Evolutionary conservation across 2,888 invertebrate species (phyloP).

Genomic region (Pseudococcus longispinus): DNA sequence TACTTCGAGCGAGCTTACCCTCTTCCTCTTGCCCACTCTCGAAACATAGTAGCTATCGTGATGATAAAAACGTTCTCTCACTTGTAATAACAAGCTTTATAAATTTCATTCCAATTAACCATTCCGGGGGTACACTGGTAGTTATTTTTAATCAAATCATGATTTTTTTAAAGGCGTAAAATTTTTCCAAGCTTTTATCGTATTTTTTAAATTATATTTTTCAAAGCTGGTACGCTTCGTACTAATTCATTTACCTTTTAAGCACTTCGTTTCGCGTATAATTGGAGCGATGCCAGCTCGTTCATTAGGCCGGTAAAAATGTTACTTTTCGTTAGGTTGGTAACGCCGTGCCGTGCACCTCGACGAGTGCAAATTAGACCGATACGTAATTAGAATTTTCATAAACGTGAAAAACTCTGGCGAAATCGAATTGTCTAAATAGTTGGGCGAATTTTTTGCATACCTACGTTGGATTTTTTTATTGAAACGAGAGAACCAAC

Average conservation of each 20-base stretch:
- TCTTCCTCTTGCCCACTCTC: background rate
- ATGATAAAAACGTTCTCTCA: background rate
- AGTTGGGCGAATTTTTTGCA: background rate
- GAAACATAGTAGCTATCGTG: background rate
- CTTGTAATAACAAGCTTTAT: background rate
- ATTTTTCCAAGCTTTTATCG: background rate
- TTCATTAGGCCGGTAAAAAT: slow-evolving; percentile 23
- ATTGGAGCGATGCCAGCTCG: slow-evolving; percentile 21
- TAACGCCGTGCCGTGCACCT: background rate
- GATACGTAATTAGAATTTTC: background rate
- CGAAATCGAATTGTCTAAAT: background rate
- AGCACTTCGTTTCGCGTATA: background rate
- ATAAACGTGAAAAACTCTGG: background rate
- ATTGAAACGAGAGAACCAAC: background rate
- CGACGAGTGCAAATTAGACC: background rate
- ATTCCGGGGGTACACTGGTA: background rate
- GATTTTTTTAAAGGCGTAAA: background rate
- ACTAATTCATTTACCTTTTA: slow-evolving; percentile 20
- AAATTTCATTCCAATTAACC: slow-evolving; percentile 13
- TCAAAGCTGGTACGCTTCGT: background rate
- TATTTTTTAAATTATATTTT: slow-evolving; percentile 15
- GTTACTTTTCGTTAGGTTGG: slow-evolving; percentile 9
- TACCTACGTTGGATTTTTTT: background rate
- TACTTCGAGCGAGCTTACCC: background rate
- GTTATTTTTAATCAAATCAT: slow-evolving; percentile 16